Percentiles rank a stretch among this genome's conserved stretches.
phyloP scores from a whole-genome alignment of 2,888 invertebrate species.

The Drepana falcataria region DNA sequence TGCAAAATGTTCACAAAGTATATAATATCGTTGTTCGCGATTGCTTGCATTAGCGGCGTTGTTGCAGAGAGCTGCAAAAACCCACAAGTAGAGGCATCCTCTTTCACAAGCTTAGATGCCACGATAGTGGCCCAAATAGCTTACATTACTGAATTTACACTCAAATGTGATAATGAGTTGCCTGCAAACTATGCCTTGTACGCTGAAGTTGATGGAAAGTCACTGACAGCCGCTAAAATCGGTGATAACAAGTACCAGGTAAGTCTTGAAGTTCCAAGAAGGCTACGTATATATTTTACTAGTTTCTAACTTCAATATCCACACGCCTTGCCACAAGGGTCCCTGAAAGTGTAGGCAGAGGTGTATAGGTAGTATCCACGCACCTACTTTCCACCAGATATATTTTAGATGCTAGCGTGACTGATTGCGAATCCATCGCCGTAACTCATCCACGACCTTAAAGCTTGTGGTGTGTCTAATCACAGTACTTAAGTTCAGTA shows the following conservation, averaged over 20 bases:
- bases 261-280: slow-evolving; percentile 47
- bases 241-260: slow-evolving; percentile 92
- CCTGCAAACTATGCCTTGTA: slow-evolving; percentile 86
- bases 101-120: slow-evolving; percentile 95
- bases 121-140: slow-evolving; percentile 94
- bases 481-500: too few relatives aligned
- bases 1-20: slow-evolving; percentile 70
- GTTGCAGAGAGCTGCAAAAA: slow-evolving; percentile 65
- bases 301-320: too few relatives aligned
- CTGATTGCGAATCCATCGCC: too few relatives aligned
- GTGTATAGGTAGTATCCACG: too few relatives aligned
- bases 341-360: too few relatives aligned
- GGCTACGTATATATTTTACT: too few relatives aligned
- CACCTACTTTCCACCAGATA: too few relatives aligned
- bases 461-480: too few relatives aligned
- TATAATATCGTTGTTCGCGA: slow-evolving; percentile 40
- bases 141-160: slow-evolving; percentile 92
- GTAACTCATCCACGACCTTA: too few relatives aligned
- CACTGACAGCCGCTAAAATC: slow-evolving; percentile 89
- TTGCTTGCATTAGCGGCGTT: slow-evolving; percentile 39
- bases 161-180: slow-evolving; percentile 85
- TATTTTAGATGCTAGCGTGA: too few relatives aligned
- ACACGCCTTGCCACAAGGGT: too few relatives aligned
- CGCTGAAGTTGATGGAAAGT: slow-evolving; percentile 92
- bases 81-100: slow-evolving; percentile 85